Base-by-base conservation (phyloP, 2,888 invertebrate species). In the Melanotus villosus region DNA sequence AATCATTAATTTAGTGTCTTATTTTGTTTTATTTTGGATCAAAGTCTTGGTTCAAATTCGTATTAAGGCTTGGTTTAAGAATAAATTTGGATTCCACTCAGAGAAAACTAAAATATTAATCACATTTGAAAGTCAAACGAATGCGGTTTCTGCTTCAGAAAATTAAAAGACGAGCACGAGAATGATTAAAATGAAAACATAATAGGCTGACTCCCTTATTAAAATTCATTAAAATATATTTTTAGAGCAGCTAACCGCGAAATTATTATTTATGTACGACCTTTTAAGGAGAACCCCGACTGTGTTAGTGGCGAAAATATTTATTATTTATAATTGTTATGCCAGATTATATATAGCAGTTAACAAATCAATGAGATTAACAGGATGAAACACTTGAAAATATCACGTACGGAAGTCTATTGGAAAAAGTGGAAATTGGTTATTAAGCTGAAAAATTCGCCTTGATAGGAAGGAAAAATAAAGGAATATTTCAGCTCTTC, bases 341-440 rank as follows among this genome's bases (percentile, higher is more conserved):
- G 47, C 47, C 47, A 47, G 21, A 19, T 47, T 47, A 26, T 47
- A 47, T 47, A 47, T 23, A 26, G 23, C 47, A 12, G 47, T 23
- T 47, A 47, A 47, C 47, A 47, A 47, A 47, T 47, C 47, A 47
- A 47, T 2, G n/a, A 6, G 47, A 47, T 47, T n/a, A 23, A 47
- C 23, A n/a, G n/a, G 19, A n/a, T n/a, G n/a, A n/a, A n/a, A n/a
- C n/a, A n/a, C n/a, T 43, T 43, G 34, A 5, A 12, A 34, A 1
- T 12, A 34, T 12, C 12, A 12, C n/a, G 6, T 12, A 12, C n/a
- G 12, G 32, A 34, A 34, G 12, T 16, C 41, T 16, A 41, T 41
- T 41, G 14, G 3, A 34, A 32, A 32, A 9, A 5, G 10, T 2
- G 10, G 7, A 7, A 32, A 34, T 3, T 12, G n/a, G 34, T n/a